phyloP scores from a whole-genome alignment of 2,113 vertebrate genomes.

The Calyptommatus sinebrachiatus region DNA sequence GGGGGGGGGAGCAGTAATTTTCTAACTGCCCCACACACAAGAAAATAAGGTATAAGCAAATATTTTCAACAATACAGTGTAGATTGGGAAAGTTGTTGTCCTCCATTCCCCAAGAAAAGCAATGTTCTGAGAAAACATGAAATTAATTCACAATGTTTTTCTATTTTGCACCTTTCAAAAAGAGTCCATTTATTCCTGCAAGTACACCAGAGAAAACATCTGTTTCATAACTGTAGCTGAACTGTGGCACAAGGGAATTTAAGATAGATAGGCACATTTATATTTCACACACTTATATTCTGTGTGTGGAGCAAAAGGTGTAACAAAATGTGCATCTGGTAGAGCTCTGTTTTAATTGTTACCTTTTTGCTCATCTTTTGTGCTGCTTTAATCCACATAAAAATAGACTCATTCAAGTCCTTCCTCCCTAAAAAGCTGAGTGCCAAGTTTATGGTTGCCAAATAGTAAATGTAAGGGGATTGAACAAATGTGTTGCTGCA shows the following conservation, averaged over 20 bases:
- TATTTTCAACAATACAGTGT: not conserved
- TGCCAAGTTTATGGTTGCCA: conserved; percentile 29
- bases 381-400: conserved; percentile 40
- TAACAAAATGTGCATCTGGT: conserved; percentile 4
- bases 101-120: not conserved
- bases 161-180: conserved; percentile 32
- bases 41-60: no score
- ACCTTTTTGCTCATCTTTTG: conserved; percentile 22
- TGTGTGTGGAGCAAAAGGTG: conserved; percentile 2
- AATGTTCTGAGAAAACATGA: not conserved
- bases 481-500: conserved; percentile 30
- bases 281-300: not conserved
- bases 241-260: not conserved
- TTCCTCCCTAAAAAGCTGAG: conserved; percentile 25
- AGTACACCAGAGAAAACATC: not conserved
- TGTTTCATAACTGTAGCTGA: not conserved
- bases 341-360: conserved; percentile 11
- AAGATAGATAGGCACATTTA: not conserved
- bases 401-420: conserved; percentile 24
- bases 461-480: conserved; percentile 39
- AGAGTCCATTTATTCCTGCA: conserved; percentile 35
- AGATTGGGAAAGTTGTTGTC: no score
- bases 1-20: no score
- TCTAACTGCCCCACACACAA: no score
- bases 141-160: conserved; percentile 35